Base-by-base conservation (phyloP, 2,113 vertebrate species). In the Pseudonaja textilis region DNA sequence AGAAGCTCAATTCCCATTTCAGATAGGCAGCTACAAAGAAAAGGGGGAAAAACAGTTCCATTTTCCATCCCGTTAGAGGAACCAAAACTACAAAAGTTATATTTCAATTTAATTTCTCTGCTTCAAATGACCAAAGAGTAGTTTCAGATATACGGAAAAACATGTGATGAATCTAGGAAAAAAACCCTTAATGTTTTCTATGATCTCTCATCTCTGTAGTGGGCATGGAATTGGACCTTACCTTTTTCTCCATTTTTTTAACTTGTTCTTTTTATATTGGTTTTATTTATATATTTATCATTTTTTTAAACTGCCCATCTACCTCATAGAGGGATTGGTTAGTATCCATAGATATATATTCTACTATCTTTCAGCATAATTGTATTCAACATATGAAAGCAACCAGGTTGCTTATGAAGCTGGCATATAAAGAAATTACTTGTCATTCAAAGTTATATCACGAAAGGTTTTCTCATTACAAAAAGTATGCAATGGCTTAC, bases 381-480 rank as follows among this genome's bases (percentile, higher is more conserved):
- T 97, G 94, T 93, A 87, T 74, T 96, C 95, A 95, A 95, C 95
- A 95, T 94, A 93, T 89, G 93, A 74, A 96, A 94, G 94, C 95
- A 23, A 1, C 91, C n/a, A 7, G 69, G 92, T 91, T 97, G 96
- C 94, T 96, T 92, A 95, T 95, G 95, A 95, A 45, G 93, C 94
- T 93, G 95, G 86, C 88, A 14, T 91, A 89, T 92, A 96, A 95
- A 95, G 96, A 95, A 96, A 96, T 97, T 96, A 95, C 93, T 97
- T 94, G 95, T 96, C 95, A 69, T 95, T 91, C 93, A 93, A 93
- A 95, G 95, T 95, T 95, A 92, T 97, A 96, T 94, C 95, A 96
- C 94, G 95, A 96, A 96, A 96, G 95, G 91, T 95, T 96, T 96
- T 95, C 95, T 94, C 96, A 93, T 97, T 96, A 95, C 92, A 95